Base-by-base conservation (phyloP, 2,888 invertebrate species). In the Rhopalosiphum nymphaeae region DNA sequence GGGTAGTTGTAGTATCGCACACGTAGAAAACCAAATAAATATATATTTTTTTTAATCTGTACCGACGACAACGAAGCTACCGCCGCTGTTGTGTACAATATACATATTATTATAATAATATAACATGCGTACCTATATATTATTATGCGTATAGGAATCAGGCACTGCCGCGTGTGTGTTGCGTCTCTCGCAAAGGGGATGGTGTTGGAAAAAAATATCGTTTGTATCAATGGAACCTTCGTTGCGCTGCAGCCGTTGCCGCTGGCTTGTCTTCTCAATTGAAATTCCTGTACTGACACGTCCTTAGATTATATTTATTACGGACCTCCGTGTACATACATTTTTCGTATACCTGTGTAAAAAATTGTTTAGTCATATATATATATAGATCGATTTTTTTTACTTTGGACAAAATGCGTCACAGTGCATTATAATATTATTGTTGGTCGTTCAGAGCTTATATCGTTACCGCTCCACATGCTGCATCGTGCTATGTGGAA, bases 231-330 rank as follows among this genome's bases (percentile, higher is more conserved):
- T 89, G 46, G 89, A 29, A 56, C 42, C 26, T 56, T 46, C 56
- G 85, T 85, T 44, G 44, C 44, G 44, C 29, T 44, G 85, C 42
- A 29, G 85, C 44, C 44, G 85, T 26, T 56, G 42, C 26, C 56
- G 91, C 44, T 42, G 53, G 9, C 91, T 25, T 21, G 57, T n/a
- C 36, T 21, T 78, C 78, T 78, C 78, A 78, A 78, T 78, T 49
- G 49, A 53, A 91, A 91, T 91, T 91, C 78, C 91, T 91, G 49
- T 42, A 90, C 29, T 25, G 46, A 90, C 90, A 42, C 42, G 91
- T 49, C 46, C 49, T 78, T 25, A 90, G 16, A 86, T 46, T 86
- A 46, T 86, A 29, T 86, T 46, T 86, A 46, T 86, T 46, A 13
- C 46, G 7, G 57, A 44, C 29, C 78, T 78, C 36, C 9, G 9